A percentile compares a stretch with the other conserved stretches of the same genome.
Evolutionary conservation across 2,113 vertebrate genomes (phyloP).

Genomic region (Misgurnus anguillicaudatus): DNA sequence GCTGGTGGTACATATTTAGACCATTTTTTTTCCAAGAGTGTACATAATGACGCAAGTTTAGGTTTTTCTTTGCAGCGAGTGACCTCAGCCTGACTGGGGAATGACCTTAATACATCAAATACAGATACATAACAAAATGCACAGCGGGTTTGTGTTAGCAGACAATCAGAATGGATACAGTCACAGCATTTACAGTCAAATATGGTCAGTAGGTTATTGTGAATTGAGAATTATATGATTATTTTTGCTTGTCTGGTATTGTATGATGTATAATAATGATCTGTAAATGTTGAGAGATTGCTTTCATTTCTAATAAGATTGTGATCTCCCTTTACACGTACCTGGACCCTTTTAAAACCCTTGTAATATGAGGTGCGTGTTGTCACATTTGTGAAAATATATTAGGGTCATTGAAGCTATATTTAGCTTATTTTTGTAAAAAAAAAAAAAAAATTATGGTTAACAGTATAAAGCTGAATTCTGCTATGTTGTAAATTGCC

Average conservation of each 20-base stretch:
- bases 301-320: conserved; percentile 8
- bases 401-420: conserved; percentile 33
- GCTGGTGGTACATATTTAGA: too few relatives aligned
- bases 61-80: conserved; percentile 10
- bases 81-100: conserved; percentile 42
- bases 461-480: conserved; percentile 37
- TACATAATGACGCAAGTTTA: not conserved
- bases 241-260: too few relatives aligned
- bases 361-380: not conserved
- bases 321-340: conserved; percentile 7
- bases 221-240: not conserved
- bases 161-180: not conserved
- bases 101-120: conserved; percentile 39
- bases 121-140: not conserved
- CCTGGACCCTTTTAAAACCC: not conserved
- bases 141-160: not conserved
- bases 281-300: conserved; percentile 10
- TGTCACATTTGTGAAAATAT: not conserved
- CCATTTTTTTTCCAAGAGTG: too few relatives aligned
- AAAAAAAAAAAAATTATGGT: conserved; percentile 36
- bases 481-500: conserved; percentile 25
- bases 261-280: conserved; percentile 1
- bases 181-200: not conserved
- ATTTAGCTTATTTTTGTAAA: conserved; percentile 72
- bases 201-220: not conserved